Percentiles rank a stretch among this genome's conserved stretches.
These are phyloP conservation scores for Zosterops japonicus DNA, from an alignment of 2,113 vertebrate genomes.

Conservation along the genomic window DNA sequence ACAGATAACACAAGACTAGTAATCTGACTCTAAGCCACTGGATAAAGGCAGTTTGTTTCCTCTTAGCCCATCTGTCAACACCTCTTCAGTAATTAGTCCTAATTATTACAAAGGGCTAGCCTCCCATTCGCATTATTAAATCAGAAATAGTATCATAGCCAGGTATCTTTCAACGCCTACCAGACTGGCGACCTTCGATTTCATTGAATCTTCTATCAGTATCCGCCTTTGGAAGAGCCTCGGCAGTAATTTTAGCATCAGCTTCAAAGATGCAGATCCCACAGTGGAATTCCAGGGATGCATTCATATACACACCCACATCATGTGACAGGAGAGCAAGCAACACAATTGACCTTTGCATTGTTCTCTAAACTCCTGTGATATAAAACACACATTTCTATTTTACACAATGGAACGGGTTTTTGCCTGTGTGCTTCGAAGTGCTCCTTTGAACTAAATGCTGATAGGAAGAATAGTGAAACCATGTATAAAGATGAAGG, in stretches of 20 bases:
- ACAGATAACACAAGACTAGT: conserved; percentile 96
- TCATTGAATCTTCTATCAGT: conserved; percentile 96
- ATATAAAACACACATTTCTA: conserved; percentile 37
- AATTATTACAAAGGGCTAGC: conserved; percentile 99
- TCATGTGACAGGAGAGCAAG: conserved; percentile 60
- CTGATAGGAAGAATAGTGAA: conserved; percentile 20
- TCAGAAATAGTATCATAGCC: conserved; percentile 93
- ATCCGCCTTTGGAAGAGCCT: conserved; percentile 74
- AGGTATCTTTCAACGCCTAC: conserved; percentile 93
- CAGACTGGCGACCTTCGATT: conserved; percentile 94
- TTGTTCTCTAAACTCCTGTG: conserved; percentile 65
- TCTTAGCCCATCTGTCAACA: conserved; percentile 98
- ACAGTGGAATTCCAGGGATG: conserved; percentile 84
- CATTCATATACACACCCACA: conserved; percentile 66
- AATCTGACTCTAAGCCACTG: conserved; percentile 98
- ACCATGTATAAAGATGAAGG: not conserved
- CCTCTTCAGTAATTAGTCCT: conserved; percentile 99
- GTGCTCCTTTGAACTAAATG: conserved; percentile 40
- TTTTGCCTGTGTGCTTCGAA: not conserved
- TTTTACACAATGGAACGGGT: not conserved
- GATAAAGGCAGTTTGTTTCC: conserved; percentile 99
- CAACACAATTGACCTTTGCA: conserved; percentile 71
- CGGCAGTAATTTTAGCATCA: conserved; percentile 81
- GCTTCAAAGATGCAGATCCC: conserved; percentile 88
- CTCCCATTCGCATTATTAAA: conserved; percentile 99